Evolutionary conservation across 2,113 vertebrate genomes (phyloP).

Genomic region (Nothocercus julius): DNA sequence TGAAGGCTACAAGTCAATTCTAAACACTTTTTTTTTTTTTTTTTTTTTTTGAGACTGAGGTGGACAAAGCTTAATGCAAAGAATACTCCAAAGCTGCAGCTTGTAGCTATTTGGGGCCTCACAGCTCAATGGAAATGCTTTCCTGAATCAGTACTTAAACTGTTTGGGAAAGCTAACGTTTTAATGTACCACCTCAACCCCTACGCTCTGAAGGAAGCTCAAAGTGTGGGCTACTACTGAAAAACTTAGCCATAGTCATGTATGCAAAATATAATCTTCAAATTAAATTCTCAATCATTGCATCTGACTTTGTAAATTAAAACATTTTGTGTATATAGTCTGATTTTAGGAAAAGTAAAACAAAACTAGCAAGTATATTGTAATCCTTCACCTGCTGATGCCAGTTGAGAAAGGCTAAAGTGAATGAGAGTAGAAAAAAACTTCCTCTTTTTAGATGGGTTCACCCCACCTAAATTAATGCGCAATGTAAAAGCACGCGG

Average conservation of each 20-base stretch:
- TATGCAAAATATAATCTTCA: background rate
- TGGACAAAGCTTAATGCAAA: background rate
- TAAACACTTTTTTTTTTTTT: background rate
- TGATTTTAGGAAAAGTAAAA: background rate
- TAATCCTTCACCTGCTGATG: background rate
- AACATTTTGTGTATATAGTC: rapidly evolving
- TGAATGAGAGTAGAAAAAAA: background rate
- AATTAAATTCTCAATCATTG: background rate
- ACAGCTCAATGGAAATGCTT: background rate
- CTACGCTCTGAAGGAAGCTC: background rate
- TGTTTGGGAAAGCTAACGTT: background rate
- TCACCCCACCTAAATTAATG: background rate
- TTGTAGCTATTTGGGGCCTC: background rate
- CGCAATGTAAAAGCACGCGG: background rate
- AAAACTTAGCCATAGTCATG: rapidly evolving
- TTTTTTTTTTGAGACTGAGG: background rate
- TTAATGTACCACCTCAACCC: background rate
- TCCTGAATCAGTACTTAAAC: background rate
- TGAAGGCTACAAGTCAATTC: rapidly evolving
- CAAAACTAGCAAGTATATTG: background rate
- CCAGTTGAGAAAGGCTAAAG: background rate
- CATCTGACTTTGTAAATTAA: background rate
- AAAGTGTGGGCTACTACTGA: background rate
- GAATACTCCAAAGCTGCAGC: background rate
- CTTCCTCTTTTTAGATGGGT: rapidly evolving